phyloP scores from a whole-genome alignment of 1,140 invertebrate genomes.

The Portunus trituberculatus region DNA sequence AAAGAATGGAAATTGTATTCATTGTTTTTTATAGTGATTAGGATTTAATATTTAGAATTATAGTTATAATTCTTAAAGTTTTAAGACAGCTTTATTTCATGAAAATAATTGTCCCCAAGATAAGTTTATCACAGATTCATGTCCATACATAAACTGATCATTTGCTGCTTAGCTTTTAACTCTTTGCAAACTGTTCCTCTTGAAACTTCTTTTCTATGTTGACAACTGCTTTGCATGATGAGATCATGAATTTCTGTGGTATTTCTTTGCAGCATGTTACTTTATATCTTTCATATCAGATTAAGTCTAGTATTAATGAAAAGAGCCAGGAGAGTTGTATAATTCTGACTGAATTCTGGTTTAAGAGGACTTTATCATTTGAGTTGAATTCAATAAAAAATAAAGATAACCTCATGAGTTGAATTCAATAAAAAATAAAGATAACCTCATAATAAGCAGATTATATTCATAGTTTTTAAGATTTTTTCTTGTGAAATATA shows the following conservation, averaged over 20 bases:
- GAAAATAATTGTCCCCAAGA: background rate
- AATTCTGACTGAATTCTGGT: background rate
- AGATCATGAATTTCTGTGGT: background rate
- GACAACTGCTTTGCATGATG: background rate
- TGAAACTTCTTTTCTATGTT: background rate
- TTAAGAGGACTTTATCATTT: no score
- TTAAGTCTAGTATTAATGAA: background rate
- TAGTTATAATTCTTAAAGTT: background rate
- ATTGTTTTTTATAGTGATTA: background rate
- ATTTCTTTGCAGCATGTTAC: background rate
- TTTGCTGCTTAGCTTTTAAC: slow-evolving; percentile 21
- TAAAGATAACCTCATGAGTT: no score
- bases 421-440: no score
- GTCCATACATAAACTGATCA: background rate
- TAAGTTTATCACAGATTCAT: background rate
- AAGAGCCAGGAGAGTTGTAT: background rate
- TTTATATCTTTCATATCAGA: background rate
- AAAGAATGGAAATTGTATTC: background rate
- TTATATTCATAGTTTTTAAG: no score
- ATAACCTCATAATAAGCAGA: no score
- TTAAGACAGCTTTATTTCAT: background rate
- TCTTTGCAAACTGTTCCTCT: background rate
- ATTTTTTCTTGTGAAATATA: no score
- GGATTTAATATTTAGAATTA: background rate
- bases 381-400: no score